Evolutionary conservation across 2,113 vertebrate genomes (phyloP), one percentile per base, ranked within the genome.

Genomic region (Grantiella picta): DNA sequence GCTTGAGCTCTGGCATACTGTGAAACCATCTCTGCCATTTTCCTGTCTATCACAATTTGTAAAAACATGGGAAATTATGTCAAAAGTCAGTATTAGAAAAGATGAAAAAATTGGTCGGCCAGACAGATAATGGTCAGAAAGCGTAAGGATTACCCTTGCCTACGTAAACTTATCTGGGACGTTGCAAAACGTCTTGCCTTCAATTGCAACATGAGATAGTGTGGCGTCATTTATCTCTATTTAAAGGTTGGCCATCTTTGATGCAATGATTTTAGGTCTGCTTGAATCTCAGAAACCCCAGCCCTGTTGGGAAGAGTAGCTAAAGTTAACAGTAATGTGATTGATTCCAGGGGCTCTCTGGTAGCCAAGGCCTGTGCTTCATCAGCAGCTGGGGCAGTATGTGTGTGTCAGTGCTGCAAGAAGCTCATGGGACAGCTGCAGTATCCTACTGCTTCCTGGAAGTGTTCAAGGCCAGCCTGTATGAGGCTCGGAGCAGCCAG

Each of bases 341-440:
- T 19, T 54, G 35, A 50, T 33, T 61, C 10, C 17, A n/a, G 75
- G 29, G 35, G 22, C 57, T 63, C 59, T n/a, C 23, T 40, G 75
- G 17, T 27, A 77, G 49, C 29, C 57, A 33, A 10, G 57, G 25
- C 35, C 57, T 20, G 23, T 61, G 35, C 35, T 69, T 56, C 47
- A 4, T 7, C 3, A 0, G 29, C n/a, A 68, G 2, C 29, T 15
- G 8, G 12, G 23, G 59, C 70, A 36, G 1, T 11, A 3, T 1
- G 1, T 14, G 7, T 16, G 31, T 49, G 42, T 36, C 3, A 5
- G 35, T 13, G 6, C 81, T 42, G 44, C 27, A 42, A 29, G 38
- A 36, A 7, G 29, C 19, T 77, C 33, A 5, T 4, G 20, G 14
- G 15, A 56, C 53, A 89, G 24, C 64, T 66, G 25, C 53, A 57